These are phyloP conservation scores for Prunella fulvescens DNA, from an alignment of 2,113 vertebrate species.

Conservation along the genomic window DNA sequence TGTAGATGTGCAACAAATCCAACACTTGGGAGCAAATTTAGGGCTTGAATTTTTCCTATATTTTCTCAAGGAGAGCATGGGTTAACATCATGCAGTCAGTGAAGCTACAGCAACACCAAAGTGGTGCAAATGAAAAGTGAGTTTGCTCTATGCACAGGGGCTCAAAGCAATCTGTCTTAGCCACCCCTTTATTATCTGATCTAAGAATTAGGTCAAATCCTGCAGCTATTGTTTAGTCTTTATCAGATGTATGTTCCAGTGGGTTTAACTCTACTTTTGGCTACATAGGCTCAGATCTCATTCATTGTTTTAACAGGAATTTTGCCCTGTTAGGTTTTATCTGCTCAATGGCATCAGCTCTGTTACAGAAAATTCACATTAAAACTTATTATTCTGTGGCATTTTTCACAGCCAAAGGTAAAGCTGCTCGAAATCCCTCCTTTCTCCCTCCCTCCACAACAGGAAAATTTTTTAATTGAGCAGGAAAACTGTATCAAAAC, in stretches of 20 bases:
- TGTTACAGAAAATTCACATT: not conserved
- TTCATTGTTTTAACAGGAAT: not conserved
- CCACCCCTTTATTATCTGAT: slow-evolving; percentile 3
- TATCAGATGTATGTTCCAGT: not conserved
- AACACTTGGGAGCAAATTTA: not conserved
- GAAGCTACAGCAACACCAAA: not conserved
- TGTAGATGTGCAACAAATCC: not conserved
- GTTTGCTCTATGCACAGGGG: not conserved
- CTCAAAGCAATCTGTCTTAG: slow-evolving; percentile 38
- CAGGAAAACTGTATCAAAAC: not conserved
- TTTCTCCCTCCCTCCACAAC: not conserved
- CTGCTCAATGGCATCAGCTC: not conserved
- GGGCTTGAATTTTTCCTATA: not conserved
- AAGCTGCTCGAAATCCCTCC: not conserved
- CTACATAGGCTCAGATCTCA: not conserved
- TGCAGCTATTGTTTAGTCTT: slow-evolving; percentile 26
- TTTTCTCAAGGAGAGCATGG: not conserved
- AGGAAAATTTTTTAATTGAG: not conserved
- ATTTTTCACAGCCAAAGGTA: not conserved
- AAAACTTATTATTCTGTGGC: not conserved
- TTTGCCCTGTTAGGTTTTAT: not conserved
- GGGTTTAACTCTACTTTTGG: not conserved
- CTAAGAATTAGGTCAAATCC: slow-evolving; percentile 46
- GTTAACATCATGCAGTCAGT: not conserved
- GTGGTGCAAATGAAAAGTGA: not conserved